Evolutionary conservation across 2,113 vertebrate genomes (phyloP), one percentile per base, ranked within the genome.

Genomic region (Aphyosemion australe): DNA sequence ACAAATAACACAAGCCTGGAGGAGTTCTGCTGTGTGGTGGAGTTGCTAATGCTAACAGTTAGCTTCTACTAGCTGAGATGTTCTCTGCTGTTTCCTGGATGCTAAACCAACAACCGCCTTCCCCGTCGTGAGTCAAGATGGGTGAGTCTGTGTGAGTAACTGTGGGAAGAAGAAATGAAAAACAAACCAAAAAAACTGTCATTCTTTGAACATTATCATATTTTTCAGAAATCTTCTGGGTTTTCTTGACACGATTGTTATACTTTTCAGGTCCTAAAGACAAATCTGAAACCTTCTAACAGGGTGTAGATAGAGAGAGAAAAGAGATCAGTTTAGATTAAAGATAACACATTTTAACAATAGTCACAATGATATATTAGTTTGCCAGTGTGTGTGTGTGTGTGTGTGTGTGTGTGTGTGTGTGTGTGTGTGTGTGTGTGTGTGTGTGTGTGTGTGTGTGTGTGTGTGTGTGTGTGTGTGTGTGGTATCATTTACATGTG

Each of bases 291-390:
- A 58, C 72, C 19, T 51, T 26, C 32, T 45, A 49, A 32, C 47
- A 43, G 39, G 34, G 11, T 61, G 57, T 50, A 37, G 50, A 41
- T 43, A 6, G 46, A 52, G 45, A 58, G 59, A 31, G 43, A 49
- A 61, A 70, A 59, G 50, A 53, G 14, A 70, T 76, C 37, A 42
- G 64, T 69, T 45, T 45, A 45, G 56, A 74, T 78, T 72, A 75
- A 39, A 12, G 37, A 39, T 5, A 26, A 4, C 26, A 26, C 26
- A 26, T 4, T 26, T 4, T 39, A 39, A 39, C 37, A 5, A 5
- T 10, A 39, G 8, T 4, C 37, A 39, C 37, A n/a, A n/a, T n/a
- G n/a, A n/a, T n/a, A n/a, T n/a, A 10, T 39, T 8, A 12, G 14
- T 45, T 14, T 42, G 41, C 12, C 9, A 12, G 12, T 42, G 41